A percentile compares a stretch with the other conserved stretches of the same genome.
These are phyloP conservation scores for Sarcophaga bullata DNA, from an alignment of 1,140 invertebrate genomes.

Conservation along the genomic window DNA sequence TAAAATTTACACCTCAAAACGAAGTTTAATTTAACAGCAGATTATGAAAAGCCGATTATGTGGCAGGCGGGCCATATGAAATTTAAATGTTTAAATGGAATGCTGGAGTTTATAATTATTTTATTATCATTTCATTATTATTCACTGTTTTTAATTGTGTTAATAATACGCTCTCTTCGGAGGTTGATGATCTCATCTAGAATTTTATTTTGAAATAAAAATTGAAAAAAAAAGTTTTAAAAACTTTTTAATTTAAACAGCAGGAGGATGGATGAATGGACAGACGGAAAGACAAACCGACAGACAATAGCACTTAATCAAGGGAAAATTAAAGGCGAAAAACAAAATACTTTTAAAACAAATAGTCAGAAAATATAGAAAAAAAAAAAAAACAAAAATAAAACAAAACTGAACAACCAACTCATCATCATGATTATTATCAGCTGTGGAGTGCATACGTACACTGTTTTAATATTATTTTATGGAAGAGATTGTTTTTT, in stretches of 20 bases:
- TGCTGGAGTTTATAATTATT: no score
- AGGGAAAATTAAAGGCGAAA: not conserved
- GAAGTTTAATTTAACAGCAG: not conserved
- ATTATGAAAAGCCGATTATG: no score
- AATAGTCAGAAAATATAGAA: not conserved
- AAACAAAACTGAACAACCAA: not conserved
- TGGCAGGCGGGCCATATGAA: no score
- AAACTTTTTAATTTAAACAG: slow-evolving; percentile 2
- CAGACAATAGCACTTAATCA: slow-evolving; percentile 21
- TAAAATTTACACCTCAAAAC: not conserved
- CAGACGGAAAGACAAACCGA: not conserved
- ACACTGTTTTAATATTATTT: no score
- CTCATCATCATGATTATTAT: no score
- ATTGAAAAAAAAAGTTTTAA: no score
- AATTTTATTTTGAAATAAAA: not conserved
- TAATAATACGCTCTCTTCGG: not conserved
- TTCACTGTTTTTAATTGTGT: not conserved
- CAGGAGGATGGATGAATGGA: no score
- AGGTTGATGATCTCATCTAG: slow-evolving; percentile 14
- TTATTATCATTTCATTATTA: not conserved
- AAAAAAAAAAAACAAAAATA: not conserved
- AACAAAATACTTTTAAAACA: not conserved
- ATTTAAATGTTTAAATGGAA: no score
- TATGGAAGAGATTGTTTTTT: no score
- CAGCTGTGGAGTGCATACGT: no score